Base-by-base conservation (phyloP, 2,113 vertebrate genomes). In the Phodopus roborovskii region DNA sequence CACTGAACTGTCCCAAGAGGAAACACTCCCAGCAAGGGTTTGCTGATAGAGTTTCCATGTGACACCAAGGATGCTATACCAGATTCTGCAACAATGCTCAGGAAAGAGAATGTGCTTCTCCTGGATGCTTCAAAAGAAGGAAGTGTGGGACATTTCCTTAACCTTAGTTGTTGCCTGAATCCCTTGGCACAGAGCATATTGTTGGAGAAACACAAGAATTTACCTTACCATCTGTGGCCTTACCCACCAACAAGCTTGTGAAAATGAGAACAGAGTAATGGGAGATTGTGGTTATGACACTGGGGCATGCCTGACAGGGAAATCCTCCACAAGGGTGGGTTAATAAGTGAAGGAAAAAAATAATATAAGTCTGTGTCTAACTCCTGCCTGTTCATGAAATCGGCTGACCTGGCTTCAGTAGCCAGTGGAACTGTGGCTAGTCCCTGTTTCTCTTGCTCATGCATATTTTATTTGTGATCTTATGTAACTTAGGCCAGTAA, bases 131-230 rank as follows among this genome's bases (percentile, higher is more conserved):
- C 99, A 71, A 99, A 98, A 97, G 99, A 99, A 98, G 99, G 99
- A 96, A 99, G 99, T 64, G 99, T 99, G 71, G 99, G 98, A 87
- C 98, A 99, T 84, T 99, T 99, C 97, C 97, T 99, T 88, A 99
- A 99, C 5, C 78, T 4, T 26, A n/a, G 19, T 5, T n/a, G 11
- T 39, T n/a, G 20, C 36, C 78, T 2, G 3, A 39, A 39, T 58
- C 79, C 13, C 33, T 58, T 13, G 36, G 53, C n/a, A 81, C 20
- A 81, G 53, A n/a, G 15, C 36, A 1, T 70, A 56, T 7, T 53
- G 56, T 58, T 81, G 19, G 22, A 81, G 20, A 58, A n/a, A 79
- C 30, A 58, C 30, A 24, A 10, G 10, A 20, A 58, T 56, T 81
- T 81, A 24, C n/a, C n/a, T n/a, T n/a, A n/a, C 50, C 78, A n/a